Evolutionary conservation across 2,888 invertebrate genomes (phyloP).

Genomic region (Pilophorus perplexus): DNA sequence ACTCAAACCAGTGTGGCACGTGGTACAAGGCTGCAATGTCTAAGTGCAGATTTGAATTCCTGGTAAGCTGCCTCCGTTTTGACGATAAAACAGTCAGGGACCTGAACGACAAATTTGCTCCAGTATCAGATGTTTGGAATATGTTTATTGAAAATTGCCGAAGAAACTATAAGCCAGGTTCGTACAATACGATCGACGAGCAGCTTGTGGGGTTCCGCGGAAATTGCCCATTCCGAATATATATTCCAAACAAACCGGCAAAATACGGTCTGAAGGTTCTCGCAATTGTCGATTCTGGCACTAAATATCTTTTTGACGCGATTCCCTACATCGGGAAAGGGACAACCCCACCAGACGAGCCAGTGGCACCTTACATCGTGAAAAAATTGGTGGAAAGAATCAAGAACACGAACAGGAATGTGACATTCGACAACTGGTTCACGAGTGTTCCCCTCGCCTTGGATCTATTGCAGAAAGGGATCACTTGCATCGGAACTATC

Average conservation of each 20-base stretch:
- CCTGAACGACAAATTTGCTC: slow-evolving; percentile 48
- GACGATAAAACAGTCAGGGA: slow-evolving; percentile 12
- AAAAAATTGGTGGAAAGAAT: slow-evolving; percentile 19
- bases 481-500: slow-evolving; percentile 1
- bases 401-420: slow-evolving; percentile 14
- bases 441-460: not conserved
- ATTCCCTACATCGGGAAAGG: slow-evolving; percentile 35
- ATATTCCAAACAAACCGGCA: slow-evolving; percentile 48
- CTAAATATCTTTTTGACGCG: slow-evolving; percentile 32
- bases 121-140: slow-evolving; percentile 50
- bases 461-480: not conserved
- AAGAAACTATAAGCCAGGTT: slow-evolving; percentile 45
- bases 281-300: not conserved
- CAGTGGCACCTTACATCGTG: slow-evolving; percentile 34
- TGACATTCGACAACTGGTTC: slow-evolving; percentile 29
- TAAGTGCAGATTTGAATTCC: slow-evolving; percentile 18
- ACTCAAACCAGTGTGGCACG: slow-evolving; percentile 2
- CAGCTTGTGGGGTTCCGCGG: slow-evolving; percentile 42
- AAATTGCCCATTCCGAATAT: slow-evolving; percentile 47
- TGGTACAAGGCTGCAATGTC: slow-evolving; percentile 21
- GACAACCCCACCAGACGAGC: not conserved
- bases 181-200: slow-evolving; percentile 42
- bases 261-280: slow-evolving; percentile 48
- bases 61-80: slow-evolving; percentile 24
- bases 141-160: slow-evolving; percentile 47